Evolutionary conservation across 2,113 vertebrate species (phyloP).

Genomic region (Haemorhous mexicanus): DNA sequence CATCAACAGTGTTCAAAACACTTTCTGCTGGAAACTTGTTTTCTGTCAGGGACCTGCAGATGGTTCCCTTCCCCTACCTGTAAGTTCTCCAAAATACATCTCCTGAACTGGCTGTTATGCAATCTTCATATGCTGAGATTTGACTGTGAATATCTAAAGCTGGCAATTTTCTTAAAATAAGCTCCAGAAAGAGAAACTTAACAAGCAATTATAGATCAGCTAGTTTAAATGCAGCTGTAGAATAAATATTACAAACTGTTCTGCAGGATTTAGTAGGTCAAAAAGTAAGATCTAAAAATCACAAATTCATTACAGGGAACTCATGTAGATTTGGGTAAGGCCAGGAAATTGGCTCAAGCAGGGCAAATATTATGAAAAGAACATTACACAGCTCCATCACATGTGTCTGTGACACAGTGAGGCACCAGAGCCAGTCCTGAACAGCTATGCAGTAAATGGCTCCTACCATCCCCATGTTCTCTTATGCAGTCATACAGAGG

Average conservation of each 20-base stretch:
- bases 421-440: not conserved
- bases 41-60: slow-evolving; percentile 29
- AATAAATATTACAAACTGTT: slow-evolving; percentile 32
- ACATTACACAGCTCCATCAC: not conserved
- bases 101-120: not conserved
- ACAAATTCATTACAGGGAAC: not conserved
- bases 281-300: not conserved
- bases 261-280: not conserved
- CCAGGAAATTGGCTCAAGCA: not conserved
- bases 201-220: slow-evolving; percentile 13
- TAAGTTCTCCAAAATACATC: not conserved
- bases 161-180: slow-evolving; percentile 41
- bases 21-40: not conserved
- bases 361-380: not conserved
- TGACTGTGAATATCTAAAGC: slow-evolving; percentile 1
- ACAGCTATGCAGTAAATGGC: not conserved
- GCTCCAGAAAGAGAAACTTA: slow-evolving; percentile 8
- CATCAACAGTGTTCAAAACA: not conserved
- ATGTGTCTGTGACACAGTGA: not conserved
- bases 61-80: slow-evolving; percentile 34
- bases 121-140: not conserved
- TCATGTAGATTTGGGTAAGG: not conserved
- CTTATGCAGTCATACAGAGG: not conserved
- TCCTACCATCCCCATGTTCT: not conserved
- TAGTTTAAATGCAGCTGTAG: not conserved